Percentiles rank a stretch among this genome's conserved stretches.
These are phyloP conservation scores for Platycercus adscitus DNA, from an alignment of 2,113 vertebrate genomes.

Conservation along the genomic window DNA sequence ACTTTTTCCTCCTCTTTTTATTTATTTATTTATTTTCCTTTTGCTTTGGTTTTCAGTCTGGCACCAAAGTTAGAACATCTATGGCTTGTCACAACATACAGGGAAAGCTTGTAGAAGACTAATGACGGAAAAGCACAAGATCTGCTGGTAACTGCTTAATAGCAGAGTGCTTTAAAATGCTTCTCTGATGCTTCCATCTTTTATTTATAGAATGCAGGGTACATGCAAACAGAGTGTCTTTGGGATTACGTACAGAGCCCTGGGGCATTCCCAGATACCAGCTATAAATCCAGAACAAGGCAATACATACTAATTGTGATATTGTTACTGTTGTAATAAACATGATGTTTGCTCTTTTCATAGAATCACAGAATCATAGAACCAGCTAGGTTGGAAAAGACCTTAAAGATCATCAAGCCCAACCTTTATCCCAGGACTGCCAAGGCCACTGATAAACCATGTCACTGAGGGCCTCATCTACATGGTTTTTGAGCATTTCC, in stretches of 20 bases:
- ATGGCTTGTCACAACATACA: not conserved
- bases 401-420: not conserved
- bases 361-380: not conserved
- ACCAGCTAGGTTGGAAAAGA: not conserved
- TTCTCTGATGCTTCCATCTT: slow-evolving; percentile 12
- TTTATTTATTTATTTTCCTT: not conserved
- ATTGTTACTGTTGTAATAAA: not conserved
- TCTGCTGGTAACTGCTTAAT: slow-evolving; percentile 14
- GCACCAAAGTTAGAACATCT: not conserved
- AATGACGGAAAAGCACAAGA: slow-evolving; percentile 15
- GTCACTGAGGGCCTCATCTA: not conserved
- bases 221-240: slow-evolving; percentile 22
- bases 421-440: not conserved
- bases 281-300: slow-evolving; percentile 11
- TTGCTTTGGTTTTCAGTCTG: not conserved
- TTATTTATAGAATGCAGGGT: slow-evolving; percentile 17
- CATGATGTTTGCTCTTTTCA: not conserved
- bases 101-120: not conserved
- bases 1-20: accelerated
- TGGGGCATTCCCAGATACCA: not conserved
- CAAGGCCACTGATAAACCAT: not conserved
- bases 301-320: not conserved
- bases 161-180: slow-evolving; percentile 18
- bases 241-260: not conserved
- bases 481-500: not conserved